Evolutionary conservation across 2,888 invertebrate species (phyloP).

Genomic region (Mythimna impura): DNA sequence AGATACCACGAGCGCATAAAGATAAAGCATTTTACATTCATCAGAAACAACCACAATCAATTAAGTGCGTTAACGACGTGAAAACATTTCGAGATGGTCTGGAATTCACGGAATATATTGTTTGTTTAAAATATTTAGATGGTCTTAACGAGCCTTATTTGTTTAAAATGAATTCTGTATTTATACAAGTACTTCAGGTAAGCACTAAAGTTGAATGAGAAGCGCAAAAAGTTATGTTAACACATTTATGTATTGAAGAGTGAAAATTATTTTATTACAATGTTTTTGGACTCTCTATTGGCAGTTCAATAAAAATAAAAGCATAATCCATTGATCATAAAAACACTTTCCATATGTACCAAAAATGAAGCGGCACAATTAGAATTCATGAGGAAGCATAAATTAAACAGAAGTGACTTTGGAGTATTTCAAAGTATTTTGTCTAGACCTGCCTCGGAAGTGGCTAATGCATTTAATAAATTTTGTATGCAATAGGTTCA

Average conservation of each 20-base stretch:
- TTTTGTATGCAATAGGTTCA: too few relatives aligned
- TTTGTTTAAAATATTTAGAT: conserved; percentile 43
- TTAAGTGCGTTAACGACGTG: conserved; percentile 29
- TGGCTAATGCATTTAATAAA: too few relatives aligned
- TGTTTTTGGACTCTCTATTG: not conserved
- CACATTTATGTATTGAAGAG: conserved; percentile 7
- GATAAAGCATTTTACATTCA: conserved; percentile 21
- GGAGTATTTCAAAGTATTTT: too few relatives aligned
- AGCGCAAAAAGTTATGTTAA: conserved; percentile 17
- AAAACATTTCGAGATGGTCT: conserved; percentile 14
- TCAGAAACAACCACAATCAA: conserved; percentile 24
- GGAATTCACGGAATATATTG: conserved; percentile 27
- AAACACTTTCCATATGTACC: too few relatives aligned
- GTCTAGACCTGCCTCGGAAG: too few relatives aligned
- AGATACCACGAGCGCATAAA: conserved; percentile 38
- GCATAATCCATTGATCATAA: not conserved
- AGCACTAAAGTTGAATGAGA: not conserved
- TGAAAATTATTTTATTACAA: not conserved
- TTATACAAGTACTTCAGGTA: conserved; percentile 2
- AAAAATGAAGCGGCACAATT: too few relatives aligned
- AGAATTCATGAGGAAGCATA: too few relatives aligned
- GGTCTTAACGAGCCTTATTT: conserved; percentile 36
- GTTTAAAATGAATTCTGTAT: conserved; percentile 8
- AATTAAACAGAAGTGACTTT: too few relatives aligned
- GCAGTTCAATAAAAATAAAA: conserved; percentile 3